Conservation (phyloP, 2,797 vertebrate species). For the Aratinga solstitialis region DNA sequence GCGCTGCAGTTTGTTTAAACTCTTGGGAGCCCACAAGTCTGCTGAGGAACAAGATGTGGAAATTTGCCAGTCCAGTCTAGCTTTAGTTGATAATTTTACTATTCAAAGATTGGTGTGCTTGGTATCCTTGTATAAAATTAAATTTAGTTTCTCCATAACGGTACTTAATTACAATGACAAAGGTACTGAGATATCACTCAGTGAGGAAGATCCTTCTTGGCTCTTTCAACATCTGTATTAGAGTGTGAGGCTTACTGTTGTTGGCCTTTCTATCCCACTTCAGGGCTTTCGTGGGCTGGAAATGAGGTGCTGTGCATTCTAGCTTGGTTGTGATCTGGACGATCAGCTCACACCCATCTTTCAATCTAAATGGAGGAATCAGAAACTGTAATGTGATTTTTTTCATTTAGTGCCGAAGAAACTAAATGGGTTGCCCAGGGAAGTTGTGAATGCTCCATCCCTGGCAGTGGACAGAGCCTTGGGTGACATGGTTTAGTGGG, state of each 20-base stretch:
- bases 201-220: background rate
- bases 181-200: background rate
- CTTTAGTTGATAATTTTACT: background rate
- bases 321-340: too few species aligned
- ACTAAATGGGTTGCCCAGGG: too few species aligned
- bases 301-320: too few species aligned
- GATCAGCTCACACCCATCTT: too few species aligned
- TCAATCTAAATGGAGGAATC: too few species aligned
- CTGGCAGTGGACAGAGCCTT: too few species aligned
- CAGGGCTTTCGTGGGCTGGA: background rate
- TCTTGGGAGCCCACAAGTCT: background rate
- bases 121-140: background rate
- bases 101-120: background rate
- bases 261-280: background rate
- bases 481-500: too few species aligned
- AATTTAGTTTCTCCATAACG: background rate
- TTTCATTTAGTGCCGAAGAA: too few species aligned
- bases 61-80: background rate
- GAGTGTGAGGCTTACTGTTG: background rate
- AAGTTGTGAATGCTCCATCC: too few species aligned
- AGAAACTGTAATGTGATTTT: too few species aligned
- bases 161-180: background rate
- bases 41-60: too few species aligned
- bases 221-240: background rate
- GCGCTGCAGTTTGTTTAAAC: background rate